Evolutionary conservation across 2,888 invertebrate species (phyloP).

Genomic region (Caenorhabditis doughertyi): DNA sequence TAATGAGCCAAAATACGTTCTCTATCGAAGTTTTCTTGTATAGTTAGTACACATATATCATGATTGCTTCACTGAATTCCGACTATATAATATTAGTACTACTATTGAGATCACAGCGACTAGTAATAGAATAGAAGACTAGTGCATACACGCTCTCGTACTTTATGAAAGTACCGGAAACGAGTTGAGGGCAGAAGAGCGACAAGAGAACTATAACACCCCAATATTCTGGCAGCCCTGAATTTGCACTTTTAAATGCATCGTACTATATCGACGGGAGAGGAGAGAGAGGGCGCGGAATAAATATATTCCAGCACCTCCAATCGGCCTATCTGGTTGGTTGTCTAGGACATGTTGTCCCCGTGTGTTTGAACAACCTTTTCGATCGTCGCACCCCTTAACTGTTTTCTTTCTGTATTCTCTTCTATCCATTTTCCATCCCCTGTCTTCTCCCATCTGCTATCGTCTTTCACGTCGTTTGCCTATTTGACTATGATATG

Average conservation of each 20-base stretch:
- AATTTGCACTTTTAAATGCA: slow-evolving; percentile 36
- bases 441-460: not conserved
- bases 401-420: slow-evolving; percentile 35
- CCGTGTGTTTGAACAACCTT: slow-evolving; percentile 56
- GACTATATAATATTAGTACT: not conserved
- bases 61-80: not conserved
- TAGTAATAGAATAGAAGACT: not conserved
- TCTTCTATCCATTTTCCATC: not conserved
- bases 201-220: slow-evolving; percentile 16
- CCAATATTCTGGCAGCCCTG: not conserved
- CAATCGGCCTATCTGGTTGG: slow-evolving; percentile 34
- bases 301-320: slow-evolving; percentile 29
- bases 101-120: not conserved
- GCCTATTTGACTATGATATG: slow-evolving; percentile 44
- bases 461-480: slow-evolving; percentile 39
- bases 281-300: not conserved
- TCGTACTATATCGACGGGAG: not conserved
- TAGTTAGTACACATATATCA: too few species aligned
- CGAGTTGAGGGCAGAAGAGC: not conserved
- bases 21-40: too few species aligned
- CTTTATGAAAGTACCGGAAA: slow-evolving; percentile 32
- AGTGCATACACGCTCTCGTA: slow-evolving; percentile 1
- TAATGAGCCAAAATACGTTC: too few species aligned
- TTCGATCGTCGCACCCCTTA: slow-evolving; percentile 33
- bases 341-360: slow-evolving; percentile 43